Conservation (phyloP, 2,113 vertebrate genomes). For the Globicephala melas region DNA sequence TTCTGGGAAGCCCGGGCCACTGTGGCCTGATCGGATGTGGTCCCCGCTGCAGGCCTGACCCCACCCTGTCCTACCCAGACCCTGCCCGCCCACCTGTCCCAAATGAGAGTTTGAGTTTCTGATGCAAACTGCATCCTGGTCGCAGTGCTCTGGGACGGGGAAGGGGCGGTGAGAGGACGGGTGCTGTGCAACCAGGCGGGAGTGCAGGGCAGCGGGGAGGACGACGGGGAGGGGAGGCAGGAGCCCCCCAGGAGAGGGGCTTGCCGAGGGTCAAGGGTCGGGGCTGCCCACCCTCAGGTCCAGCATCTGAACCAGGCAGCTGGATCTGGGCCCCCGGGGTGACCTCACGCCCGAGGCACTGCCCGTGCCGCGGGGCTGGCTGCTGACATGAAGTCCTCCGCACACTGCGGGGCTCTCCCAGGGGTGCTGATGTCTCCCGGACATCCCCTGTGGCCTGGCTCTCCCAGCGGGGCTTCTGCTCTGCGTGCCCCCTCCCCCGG, state of each 20-base stretch:
- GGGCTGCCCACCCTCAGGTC: neutral
- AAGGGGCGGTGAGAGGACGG: fast-evolving
- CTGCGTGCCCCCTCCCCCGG: fast-evolving
- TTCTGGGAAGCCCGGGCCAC: neutral
- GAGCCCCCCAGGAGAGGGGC: neutral
- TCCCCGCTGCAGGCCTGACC: neutral
- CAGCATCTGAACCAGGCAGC: neutral
- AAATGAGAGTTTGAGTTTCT: neutral
- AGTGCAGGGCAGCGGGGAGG: fast-evolving
- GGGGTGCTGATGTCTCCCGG: neutral
- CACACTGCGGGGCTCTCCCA: too few relatives aligned
- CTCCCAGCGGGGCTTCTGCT: neutral
- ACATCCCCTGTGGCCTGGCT: neutral
- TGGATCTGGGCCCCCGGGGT: fast-evolving
- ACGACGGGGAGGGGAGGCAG: too few relatives aligned
- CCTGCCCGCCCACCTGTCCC: fast-evolving
- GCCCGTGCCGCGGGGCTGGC: fast-evolving
- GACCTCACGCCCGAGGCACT: fast-evolving
- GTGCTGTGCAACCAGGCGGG: fast-evolving
- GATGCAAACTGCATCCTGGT: neutral
- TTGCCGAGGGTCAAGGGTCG: fast-evolving
- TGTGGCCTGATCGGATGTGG: neutral
- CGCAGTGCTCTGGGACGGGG: neutral
- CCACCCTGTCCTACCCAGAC: fast-evolving
- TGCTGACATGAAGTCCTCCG: neutral